Base-by-base conservation (phyloP, 1,140 invertebrate genomes). In the Lasioglossum baleicum region DNA sequence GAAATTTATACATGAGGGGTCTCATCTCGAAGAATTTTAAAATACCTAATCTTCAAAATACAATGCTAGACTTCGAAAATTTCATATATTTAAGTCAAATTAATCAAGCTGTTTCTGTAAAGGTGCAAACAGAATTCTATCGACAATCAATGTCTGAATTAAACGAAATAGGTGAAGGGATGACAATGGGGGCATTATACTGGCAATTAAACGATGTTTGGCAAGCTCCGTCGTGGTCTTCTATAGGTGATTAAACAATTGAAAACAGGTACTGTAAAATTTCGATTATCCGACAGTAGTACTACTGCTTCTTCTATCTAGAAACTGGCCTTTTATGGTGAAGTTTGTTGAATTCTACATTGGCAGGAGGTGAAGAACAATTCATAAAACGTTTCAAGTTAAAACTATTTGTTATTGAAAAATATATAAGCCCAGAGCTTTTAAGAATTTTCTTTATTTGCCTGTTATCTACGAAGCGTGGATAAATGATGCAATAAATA, bases 141-240 rank as follows among this genome's bases (percentile, higher is more conserved):
- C 94, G 98, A 48, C 95, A 97, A 83, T 91, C 93, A 85, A 93
- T 94, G 87, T 95, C 93, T 68, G 91, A 86, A 35, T 65, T 95
- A 17, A 92, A 94, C 75, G 92, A 94, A 22, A 88, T 94, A 13
- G 96, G 96, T 2, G 94, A 96, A 91, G 97, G 97, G 60, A 91
- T 93, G 13, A 98, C 97, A 0, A 99, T 99, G 97, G 99, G 99
- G 20, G 98, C 98, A 20, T 94, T 99, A 58, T 99, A 99, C 93
- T 99, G 99, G 99, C 99, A 99, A 91, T 92, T 99, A 2, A 99
- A 99, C 93, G 99, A 99, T 92, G 97, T 99, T 31, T 99, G 99
- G 99, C 97, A 97, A 89, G 98, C 97, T 13, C 98, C 99, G 0
- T 97, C 98, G 7, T 99, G 99, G 99, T 96, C 98, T 44, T 96